Evolutionary conservation across 2,797 vertebrate species (phyloP).

Genomic region (Margarornis squamiger): DNA sequence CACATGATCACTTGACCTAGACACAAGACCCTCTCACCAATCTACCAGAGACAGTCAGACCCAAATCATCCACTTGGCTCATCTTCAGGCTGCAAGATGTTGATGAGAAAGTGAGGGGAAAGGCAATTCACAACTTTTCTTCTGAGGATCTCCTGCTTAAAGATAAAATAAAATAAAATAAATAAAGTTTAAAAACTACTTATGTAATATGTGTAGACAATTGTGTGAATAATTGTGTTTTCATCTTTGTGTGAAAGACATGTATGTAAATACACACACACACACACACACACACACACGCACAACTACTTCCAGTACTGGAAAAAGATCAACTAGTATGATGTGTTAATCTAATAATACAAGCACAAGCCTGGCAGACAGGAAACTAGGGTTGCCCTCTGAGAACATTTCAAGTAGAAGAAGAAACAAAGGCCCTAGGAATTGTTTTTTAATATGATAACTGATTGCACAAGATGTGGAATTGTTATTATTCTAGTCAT

Average conservation of each 20-base stretch:
- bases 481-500: neutral
- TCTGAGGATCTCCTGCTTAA: neutral
- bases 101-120: neutral
- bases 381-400: neutral
- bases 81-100: neutral
- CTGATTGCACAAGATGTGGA: neutral
- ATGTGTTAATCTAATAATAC: neutral
- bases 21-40: neutral
- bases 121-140: neutral
- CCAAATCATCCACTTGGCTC: neutral
- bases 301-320: neutral
- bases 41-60: neutral
- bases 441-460: neutral
- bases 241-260: neutral
- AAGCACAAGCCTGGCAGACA: neutral
- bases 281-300: neutral
- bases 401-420: neutral
- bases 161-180: neutral
- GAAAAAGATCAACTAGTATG: neutral
- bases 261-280: neutral
- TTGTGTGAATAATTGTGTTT: neutral
- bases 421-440: neutral
- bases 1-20: neutral
- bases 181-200: neutral
- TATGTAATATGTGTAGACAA: neutral